These are phyloP conservation scores for Anadara kagoshimensis DNA, from an alignment of 1,140 invertebrate species.

Conservation along the genomic window DNA sequence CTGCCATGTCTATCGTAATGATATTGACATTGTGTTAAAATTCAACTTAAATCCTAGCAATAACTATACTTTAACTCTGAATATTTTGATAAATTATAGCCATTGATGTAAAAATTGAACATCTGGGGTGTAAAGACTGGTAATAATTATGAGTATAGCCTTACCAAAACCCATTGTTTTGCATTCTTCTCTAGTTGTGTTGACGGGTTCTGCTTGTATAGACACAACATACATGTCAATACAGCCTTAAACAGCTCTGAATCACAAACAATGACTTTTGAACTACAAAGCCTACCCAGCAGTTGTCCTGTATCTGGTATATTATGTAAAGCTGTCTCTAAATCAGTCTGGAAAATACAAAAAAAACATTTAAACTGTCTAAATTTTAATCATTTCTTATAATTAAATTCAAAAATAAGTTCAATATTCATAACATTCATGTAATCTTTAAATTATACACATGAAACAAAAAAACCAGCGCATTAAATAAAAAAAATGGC, in stretches of 20 bases:
- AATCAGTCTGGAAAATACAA: slow-evolving; percentile 11
- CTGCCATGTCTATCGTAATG: too few species aligned
- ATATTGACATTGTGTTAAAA: too few species aligned
- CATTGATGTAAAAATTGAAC: too few species aligned
- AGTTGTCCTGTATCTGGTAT: slow-evolving; percentile 25
- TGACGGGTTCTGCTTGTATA: slow-evolving; percentile 13
- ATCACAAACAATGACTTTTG: slow-evolving; percentile 1
- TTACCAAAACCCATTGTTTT: slow-evolving; percentile 26
- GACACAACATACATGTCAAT: slow-evolving; percentile 12
- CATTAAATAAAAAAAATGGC: too few species aligned
- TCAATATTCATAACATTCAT: too few species aligned
- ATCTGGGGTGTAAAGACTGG: too few species aligned
- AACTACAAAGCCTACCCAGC: slow-evolving; percentile 11
- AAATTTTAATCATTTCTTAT: neutral
- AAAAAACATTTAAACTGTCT: neutral
- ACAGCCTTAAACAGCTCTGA: slow-evolving; percentile 5
- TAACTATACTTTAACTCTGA: too few species aligned
- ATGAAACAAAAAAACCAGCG: too few species aligned
- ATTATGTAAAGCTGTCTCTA: slow-evolving; percentile 14
- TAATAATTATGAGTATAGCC: neutral
- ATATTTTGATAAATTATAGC: too few species aligned
- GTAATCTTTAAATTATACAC: too few species aligned
- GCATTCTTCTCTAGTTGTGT: slow-evolving; percentile 18
- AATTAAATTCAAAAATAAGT: too few species aligned
- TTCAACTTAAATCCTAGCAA: too few species aligned